Conservation (phyloP, 2,113 vertebrate species). For the Eulemur macaco region DNA sequence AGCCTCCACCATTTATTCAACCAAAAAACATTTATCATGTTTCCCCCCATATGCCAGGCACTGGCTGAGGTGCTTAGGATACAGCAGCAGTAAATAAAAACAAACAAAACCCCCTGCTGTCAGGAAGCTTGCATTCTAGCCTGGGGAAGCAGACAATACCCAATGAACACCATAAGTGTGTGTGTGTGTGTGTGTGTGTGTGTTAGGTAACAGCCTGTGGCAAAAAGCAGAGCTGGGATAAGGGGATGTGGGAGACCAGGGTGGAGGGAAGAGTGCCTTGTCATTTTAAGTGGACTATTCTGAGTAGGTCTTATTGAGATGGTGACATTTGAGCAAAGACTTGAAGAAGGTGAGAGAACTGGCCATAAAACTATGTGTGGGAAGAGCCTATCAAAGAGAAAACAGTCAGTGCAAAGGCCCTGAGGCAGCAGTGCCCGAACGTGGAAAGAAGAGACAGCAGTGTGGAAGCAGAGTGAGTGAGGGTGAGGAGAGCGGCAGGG, state of each 20-base stretch:
- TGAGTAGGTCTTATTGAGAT: background rate
- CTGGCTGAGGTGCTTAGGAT: background rate
- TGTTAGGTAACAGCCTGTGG: too few species aligned
- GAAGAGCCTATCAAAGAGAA: background rate
- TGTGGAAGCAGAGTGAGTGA: background rate
- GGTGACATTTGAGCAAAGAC: background rate
- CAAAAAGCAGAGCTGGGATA: background rate
- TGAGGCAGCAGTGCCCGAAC: background rate
- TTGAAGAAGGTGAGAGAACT: background rate
- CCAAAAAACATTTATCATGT: background rate
- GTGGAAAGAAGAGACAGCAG: background rate
- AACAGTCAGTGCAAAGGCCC: background rate
- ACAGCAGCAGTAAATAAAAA: background rate
- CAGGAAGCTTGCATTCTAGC: background rate
- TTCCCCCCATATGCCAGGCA: background rate
- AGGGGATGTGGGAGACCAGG: background rate
- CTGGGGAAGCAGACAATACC: background rate
- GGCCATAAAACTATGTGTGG: background rate
- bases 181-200: background rate
- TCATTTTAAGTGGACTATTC: background rate
- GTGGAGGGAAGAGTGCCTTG: background rate
- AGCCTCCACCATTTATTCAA: background rate
- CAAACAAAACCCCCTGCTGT: background rate
- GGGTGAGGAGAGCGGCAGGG: rapidly evolving
- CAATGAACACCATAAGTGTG: background rate